These are phyloP conservation scores for Latheticus oryzae DNA, from an alignment of 2,888 invertebrate species.

Conservation along the genomic window DNA sequence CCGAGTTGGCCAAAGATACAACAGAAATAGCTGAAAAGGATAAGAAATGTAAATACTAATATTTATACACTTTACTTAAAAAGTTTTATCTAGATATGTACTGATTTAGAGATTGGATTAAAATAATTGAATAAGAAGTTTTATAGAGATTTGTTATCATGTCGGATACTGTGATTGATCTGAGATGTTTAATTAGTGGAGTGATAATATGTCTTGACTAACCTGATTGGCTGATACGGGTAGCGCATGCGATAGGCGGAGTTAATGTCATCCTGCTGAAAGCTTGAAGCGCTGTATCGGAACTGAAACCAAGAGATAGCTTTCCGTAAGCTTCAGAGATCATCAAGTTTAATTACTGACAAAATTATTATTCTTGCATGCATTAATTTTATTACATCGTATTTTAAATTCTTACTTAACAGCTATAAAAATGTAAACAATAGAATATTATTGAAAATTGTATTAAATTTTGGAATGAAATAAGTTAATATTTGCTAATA, in stretches of 20 bases:
- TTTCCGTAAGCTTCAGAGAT: constrained; percentile 32
- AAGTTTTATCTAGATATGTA: no score
- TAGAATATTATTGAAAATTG: no score
- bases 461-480: no score
- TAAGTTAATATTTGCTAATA: no score
- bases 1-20: constrained; percentile 10
- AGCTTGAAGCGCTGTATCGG: constrained; percentile 40
- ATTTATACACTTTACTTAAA: no score
- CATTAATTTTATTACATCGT: no score
- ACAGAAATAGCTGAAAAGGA: constrained; percentile 12
- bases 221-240: constrained; percentile 43
- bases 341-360: constrained; percentile 28
- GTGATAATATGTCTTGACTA: constrained; percentile 34
- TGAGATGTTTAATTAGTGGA: constrained; percentile 30
- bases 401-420: no score
- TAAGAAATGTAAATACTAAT: no score
- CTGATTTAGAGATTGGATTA: no score
- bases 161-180: background rate
- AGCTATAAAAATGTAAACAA: no score
- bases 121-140: no score
- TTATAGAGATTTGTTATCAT: constrained; percentile 2
- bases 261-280: constrained; percentile 46
- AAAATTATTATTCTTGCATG: constrained; percentile 9
- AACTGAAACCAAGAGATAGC: constrained; percentile 39
- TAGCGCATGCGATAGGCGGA: constrained; percentile 47